Evolutionary conservation across 1,140 invertebrate species (phyloP).

Genomic region (Papilio aristodemus): DNA sequence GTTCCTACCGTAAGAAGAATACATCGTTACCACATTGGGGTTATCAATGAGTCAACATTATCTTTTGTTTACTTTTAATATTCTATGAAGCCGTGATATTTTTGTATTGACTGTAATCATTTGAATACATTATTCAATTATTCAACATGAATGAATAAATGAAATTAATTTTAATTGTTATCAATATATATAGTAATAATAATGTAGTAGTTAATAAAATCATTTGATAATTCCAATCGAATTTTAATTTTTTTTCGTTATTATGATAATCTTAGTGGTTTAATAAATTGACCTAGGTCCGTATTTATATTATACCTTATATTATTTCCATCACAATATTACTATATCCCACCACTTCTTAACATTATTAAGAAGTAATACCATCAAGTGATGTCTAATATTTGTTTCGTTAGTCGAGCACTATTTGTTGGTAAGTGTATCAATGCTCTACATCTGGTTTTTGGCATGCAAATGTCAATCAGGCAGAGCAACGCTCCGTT

Average conservation of each 20-base stretch:
- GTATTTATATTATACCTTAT: no score
- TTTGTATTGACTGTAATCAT: background rate
- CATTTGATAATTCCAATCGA: no score
- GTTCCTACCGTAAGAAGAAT: background rate
- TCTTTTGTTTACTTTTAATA: background rate
- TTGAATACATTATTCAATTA: background rate
- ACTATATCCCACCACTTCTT: no score
- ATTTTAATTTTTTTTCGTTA: no score
- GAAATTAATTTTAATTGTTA: background rate
- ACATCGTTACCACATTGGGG: background rate
- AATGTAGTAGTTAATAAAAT: no score
- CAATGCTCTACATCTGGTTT: constrained; percentile 11
- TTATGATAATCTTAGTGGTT: no score
- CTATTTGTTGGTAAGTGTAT: constrained; percentile 4
- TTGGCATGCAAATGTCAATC: constrained; percentile 24
- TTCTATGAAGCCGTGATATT: background rate
- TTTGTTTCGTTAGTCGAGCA: background rate
- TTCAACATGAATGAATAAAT: background rate
- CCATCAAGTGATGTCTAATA: background rate
- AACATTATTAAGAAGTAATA: no score
- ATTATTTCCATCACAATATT: no score
- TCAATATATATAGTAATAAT: no score
- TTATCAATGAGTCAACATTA: background rate
- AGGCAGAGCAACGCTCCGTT: constrained; percentile 7
- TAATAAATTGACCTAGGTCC: no score